Percentiles rank a stretch among this genome's conserved stretches.
phyloP scores from a whole-genome alignment of 1,140 invertebrate genomes.

The Drosophila fuyamai region DNA sequence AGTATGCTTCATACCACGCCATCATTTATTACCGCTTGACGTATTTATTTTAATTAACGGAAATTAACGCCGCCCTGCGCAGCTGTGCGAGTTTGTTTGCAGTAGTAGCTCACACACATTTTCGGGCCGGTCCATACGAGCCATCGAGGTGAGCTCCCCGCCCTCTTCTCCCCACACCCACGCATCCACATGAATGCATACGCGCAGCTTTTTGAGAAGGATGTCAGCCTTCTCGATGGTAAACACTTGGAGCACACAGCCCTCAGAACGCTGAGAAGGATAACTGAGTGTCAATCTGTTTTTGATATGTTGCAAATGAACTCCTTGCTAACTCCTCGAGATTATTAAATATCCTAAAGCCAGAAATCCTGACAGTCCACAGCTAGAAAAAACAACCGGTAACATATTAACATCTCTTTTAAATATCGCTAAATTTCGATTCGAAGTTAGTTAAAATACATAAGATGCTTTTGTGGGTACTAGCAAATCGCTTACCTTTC shows the following conservation, averaged over 20 bases:
- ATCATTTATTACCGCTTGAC: constrained; percentile 81
- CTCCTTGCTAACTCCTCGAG: constrained; percentile 2
- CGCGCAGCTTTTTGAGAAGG: constrained; percentile 46
- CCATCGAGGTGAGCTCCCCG: constrained; percentile 40
- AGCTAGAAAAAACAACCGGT: too few relatives aligned
- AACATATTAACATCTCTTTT: too few relatives aligned
- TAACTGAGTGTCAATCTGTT: constrained; percentile 64
- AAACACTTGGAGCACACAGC: constrained; percentile 15
- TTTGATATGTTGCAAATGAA: constrained; percentile 68
- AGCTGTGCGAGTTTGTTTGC: constrained; percentile 73
- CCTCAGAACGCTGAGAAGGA: constrained; percentile 6
- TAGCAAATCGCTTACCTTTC: too few relatives aligned
- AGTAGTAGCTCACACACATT: constrained; percentile 68
- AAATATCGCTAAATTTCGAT: too few relatives aligned
- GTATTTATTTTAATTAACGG: constrained; percentile 83
- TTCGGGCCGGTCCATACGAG: constrained; percentile 26
- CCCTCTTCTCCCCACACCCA: constrained; percentile 5
- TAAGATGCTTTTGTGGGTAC: too few relatives aligned
- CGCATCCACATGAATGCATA: constrained; percentile 45
- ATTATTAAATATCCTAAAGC: constrained; percentile 17
- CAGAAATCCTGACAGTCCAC: neutral
- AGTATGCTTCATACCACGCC: constrained; percentile 63
- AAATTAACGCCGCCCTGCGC: constrained; percentile 80
- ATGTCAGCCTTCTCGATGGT: constrained; percentile 24
- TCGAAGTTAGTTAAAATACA: too few relatives aligned